Conservation (phyloP, 2,888 invertebrate genomes). For the Microdon myrmicae region DNA sequence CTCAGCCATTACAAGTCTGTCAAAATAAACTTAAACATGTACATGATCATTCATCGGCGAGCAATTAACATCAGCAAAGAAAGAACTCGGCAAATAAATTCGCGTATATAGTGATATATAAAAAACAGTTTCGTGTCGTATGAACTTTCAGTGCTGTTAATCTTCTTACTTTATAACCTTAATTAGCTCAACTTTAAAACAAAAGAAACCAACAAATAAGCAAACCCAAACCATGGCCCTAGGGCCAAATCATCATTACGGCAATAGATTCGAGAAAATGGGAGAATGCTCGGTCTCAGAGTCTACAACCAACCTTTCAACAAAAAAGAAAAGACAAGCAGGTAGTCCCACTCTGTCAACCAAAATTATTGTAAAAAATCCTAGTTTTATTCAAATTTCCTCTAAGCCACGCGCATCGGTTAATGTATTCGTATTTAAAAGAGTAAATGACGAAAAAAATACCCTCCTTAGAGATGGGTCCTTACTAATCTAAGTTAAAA, state of each 20-base stretch:
- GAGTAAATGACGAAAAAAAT: background rate
- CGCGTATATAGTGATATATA: too few relatives aligned
- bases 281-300: background rate
- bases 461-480: background rate
- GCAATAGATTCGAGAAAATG: constrained; percentile 2
- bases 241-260: background rate
- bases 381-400: constrained; percentile 1
- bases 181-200: constrained; percentile 3
- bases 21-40: too few relatives aligned
- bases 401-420: background rate
- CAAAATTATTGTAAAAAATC: background rate
- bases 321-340: background rate
- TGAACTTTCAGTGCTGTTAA: background rate
- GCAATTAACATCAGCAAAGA: too few relatives aligned
- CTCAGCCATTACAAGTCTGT: too few relatives aligned
- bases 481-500: background rate
- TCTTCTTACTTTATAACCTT: background rate
- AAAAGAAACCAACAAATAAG: constrained; percentile 2
- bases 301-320: background rate
- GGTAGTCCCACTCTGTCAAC: background rate
- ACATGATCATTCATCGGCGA: too few relatives aligned
- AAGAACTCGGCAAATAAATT: too few relatives aligned
- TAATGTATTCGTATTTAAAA: constrained; percentile 3
- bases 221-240: constrained; percentile 1
- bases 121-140: too few relatives aligned